Conservation (phyloP, 2,888 invertebrate species). For the Caenorhabditis sp. region DNA sequence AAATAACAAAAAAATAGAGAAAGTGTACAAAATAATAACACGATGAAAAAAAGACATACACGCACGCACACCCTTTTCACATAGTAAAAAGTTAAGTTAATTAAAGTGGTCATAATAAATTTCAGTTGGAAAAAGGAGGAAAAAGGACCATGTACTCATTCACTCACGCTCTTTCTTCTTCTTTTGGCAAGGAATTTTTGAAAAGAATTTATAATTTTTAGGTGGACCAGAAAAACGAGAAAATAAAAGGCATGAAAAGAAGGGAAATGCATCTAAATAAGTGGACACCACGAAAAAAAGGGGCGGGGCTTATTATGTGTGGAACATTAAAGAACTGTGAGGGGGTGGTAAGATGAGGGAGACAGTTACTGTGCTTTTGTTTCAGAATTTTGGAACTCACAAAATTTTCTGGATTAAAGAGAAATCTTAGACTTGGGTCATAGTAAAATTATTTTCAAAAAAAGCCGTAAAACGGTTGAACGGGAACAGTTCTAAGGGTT, state of each 20-base stretch:
- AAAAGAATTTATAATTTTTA: conserved; percentile 5
- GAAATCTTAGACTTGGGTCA: no score
- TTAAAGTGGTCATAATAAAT: conserved; percentile 41
- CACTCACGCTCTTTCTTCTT: neutral
- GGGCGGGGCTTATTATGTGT: neutral
- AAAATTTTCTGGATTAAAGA: no score
- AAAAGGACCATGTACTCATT: neutral
- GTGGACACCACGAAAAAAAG: conserved; percentile 1
- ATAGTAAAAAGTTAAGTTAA: conserved; percentile 34
- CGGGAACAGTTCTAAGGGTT: no score
- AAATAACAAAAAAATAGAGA: no score
- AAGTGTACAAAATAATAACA: conserved; percentile 4
- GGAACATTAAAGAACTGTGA: neutral
- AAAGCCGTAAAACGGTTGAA: no score
- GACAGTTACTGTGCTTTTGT: no score
- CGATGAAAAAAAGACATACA: neutral
- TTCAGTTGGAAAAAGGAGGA: neutral
- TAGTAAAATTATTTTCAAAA: no score
- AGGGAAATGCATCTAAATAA: no score
- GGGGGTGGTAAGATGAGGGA: no score
- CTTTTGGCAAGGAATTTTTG: neutral
- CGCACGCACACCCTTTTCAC: neutral
- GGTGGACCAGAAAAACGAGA: no score
- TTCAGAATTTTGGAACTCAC: no score
- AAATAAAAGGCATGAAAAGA: no score